Conservation (phyloP, 2,113 vertebrate genomes). For the Microcebus lehilahytsara region DNA sequence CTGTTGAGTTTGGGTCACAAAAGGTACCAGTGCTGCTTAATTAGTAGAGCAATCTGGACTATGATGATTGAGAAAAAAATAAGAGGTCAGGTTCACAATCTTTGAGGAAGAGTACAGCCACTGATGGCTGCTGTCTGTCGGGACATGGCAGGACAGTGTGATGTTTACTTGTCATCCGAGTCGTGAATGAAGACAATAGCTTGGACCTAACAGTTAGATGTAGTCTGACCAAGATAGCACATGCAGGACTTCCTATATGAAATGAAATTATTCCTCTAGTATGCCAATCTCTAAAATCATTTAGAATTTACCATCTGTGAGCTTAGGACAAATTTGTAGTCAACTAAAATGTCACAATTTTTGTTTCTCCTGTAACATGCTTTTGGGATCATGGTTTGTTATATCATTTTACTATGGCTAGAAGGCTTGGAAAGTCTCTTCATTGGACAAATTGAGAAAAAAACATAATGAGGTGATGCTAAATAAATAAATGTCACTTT, state of each 20-base stretch:
- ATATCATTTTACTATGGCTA: neutral
- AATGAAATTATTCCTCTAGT: neutral
- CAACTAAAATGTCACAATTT: neutral
- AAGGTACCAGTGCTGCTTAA: neutral
- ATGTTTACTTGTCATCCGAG: rapidly evolving
- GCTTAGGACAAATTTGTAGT: neutral
- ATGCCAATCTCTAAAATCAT: neutral
- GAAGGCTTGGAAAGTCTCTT: neutral
- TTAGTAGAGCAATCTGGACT: neutral
- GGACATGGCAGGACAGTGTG: rapidly evolving
- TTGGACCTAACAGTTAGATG: neutral
- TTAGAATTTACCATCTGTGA: neutral
- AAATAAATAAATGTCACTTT: neutral
- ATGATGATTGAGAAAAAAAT: neutral
- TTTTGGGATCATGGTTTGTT: neutral
- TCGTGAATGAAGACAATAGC: neutral
- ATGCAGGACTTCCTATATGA: neutral
- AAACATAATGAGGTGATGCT: neutral
- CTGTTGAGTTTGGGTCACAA: neutral
- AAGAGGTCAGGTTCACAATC: neutral
- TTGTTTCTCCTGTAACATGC: neutral
- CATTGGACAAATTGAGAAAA: neutral
- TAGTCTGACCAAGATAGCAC: neutral
- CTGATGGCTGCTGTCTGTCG: too few species aligned
- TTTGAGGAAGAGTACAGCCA: too few species aligned